Evolutionary conservation across 2,888 invertebrate species (phyloP), one percentile per base, ranked within the genome.

Genomic region (Diarsia dahlii): DNA sequence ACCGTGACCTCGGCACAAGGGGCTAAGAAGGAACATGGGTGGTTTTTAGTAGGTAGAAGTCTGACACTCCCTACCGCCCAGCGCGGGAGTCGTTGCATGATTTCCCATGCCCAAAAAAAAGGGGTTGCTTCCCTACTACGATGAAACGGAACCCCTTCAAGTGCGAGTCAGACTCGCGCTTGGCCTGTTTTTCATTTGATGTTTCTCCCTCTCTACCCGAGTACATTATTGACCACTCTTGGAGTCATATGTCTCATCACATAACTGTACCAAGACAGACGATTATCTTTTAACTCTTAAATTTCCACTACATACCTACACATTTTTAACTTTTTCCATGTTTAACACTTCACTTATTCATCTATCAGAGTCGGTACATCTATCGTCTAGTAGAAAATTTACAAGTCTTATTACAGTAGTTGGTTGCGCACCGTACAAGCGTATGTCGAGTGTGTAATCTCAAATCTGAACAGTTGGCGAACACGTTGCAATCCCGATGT

Each of bases 381-480:
- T 39, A 39, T 62, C 15, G 1, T 48, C 23, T 48, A 10, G n/a
- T 48, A 10, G n/a, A 23, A 20, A 48, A 50, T 56, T 34, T 23
- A 23, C 39, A 23, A 65, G 9, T 65, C 18, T 48, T 28, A 48
- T 48, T n/a, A 39, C 5, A 20, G 18, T 13, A 66, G 15, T 28
- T 20, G 39, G 2, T 28, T 1, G 45, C n/a, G 28, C 34, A 23
- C 48, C 28, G n/a, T n/a, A 62, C n/a, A 10, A 45, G 50, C 48
- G 45, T 58, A n/a, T 50, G 48, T 76, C 18, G 56, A 2, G 48
- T 68, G 13, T 18, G 23, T 70, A 66, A n/a, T 45, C 13, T 23
- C 23, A 12, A 18, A 45, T 45, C 56, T 39, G 39, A 23, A 15
- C 48, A 76, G 65, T 56, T 28, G 20, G 54, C 28, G 48, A 28